Evolutionary conservation across 2,113 vertebrate genomes (phyloP).

Genomic region (Aegotheles bennettii): DNA sequence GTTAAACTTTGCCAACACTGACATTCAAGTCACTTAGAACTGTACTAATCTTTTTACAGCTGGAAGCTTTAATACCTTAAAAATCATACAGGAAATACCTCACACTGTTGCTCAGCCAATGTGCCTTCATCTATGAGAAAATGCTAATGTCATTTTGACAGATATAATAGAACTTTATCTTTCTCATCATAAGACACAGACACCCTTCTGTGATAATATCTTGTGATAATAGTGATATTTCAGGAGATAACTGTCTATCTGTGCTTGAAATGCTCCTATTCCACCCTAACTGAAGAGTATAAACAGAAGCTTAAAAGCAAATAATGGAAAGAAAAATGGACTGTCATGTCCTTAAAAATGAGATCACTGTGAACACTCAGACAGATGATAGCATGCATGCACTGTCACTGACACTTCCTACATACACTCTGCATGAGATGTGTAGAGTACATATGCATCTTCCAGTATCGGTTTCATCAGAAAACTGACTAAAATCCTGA

Average conservation of each 20-base stretch:
- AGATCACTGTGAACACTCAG: neutral
- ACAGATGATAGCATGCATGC: neutral
- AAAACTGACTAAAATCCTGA: neutral
- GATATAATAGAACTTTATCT: neutral
- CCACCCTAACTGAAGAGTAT: neutral
- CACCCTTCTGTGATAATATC: neutral
- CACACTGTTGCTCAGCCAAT: neutral
- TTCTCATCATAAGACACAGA: neutral
- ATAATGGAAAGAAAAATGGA: neutral
- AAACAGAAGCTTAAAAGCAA: neutral
- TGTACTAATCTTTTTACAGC: neutral
- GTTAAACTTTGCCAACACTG: neutral
- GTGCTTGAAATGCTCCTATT: neutral
- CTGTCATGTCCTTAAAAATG: neutral
- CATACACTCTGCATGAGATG: neutral
- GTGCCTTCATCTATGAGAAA: neutral
- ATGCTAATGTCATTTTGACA: neutral
- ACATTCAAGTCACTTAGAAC: neutral
- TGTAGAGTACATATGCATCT: accelerated
- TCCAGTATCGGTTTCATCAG: neutral
- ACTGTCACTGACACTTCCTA: neutral
- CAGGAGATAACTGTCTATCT: neutral
- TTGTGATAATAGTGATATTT: neutral
- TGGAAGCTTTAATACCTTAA: neutral
- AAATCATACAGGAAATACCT: neutral